These are phyloP conservation scores for Trisateles emortualis DNA, from an alignment of 2,888 invertebrate genomes.

Conservation along the genomic window DNA sequence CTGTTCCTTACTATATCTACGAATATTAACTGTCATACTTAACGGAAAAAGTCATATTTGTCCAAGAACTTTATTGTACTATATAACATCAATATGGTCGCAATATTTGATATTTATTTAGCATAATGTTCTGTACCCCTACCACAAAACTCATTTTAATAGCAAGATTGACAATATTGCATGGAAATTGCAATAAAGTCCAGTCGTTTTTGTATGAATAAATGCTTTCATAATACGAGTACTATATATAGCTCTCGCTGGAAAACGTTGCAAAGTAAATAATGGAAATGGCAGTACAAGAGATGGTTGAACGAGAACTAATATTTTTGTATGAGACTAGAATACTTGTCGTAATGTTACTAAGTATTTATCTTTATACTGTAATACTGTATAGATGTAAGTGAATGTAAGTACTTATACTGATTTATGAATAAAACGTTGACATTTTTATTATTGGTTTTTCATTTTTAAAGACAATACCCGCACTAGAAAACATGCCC, in stretches of 20 bases:
- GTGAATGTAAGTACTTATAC: constrained; percentile 79
- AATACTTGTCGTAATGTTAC: constrained; percentile 62
- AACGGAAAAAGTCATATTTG: too few relatives aligned
- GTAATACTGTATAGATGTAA: constrained; percentile 68
- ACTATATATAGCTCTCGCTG: constrained; percentile 1
- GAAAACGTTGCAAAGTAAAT: constrained; percentile 19
- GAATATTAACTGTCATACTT: too few relatives aligned
- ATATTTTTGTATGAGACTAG: constrained; percentile 81
- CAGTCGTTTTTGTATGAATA: neutral
- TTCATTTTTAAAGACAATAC: constrained; percentile 35
- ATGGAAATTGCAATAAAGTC: neutral
- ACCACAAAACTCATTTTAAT: neutral
- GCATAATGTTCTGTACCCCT: too few relatives aligned
- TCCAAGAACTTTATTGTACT: too few relatives aligned
- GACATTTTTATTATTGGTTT: constrained; percentile 65
- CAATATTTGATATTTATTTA: too few relatives aligned
- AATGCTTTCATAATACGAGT: neutral
- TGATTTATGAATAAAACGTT: constrained; percentile 85
- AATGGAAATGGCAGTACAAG: constrained; percentile 62
- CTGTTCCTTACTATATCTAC: too few relatives aligned
- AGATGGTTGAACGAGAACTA: constrained; percentile 64
- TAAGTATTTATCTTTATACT: constrained; percentile 75
- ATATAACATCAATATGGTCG: too few relatives aligned
- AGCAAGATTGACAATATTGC: neutral
- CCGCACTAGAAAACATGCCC: too few relatives aligned